Evolutionary conservation across 2,888 invertebrate genomes (phyloP).

Genomic region (Ichneumoninae sp.): DNA sequence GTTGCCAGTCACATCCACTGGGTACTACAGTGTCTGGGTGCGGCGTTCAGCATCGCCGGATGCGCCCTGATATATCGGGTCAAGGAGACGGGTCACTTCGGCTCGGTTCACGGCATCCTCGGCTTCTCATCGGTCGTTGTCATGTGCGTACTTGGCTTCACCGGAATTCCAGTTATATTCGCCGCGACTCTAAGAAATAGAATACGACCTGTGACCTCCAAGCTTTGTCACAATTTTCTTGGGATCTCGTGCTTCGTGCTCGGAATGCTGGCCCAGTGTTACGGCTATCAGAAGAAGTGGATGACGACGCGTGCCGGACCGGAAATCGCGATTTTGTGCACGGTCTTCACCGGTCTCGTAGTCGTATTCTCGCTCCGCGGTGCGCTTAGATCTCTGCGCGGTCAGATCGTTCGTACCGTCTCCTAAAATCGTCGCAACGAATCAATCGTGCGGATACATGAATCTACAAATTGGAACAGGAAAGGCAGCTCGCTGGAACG

Average conservation of each 20-base stretch:
- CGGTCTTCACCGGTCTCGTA: slow-evolving; percentile 68
- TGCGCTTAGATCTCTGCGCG: slow-evolving; percentile 71
- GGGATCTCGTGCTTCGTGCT: slow-evolving; percentile 85
- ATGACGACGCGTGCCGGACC: slow-evolving; percentile 44
- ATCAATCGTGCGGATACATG: neutral
- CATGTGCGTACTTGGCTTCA: slow-evolving; percentile 84
- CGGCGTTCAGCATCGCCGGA: slow-evolving; percentile 85
- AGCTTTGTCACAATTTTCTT: slow-evolving; percentile 86
- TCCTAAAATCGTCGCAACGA: slow-evolving; percentile 15
- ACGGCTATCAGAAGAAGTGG: slow-evolving; percentile 75
- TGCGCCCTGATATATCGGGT: slow-evolving; percentile 83
- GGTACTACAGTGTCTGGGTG: slow-evolving; percentile 85
- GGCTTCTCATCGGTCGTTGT: slow-evolving; percentile 85
- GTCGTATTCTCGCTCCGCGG: slow-evolving; percentile 73
- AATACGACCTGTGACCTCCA: slow-evolving; percentile 85
- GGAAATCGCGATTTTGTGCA: slow-evolving; percentile 57
- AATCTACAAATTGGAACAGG: neutral
- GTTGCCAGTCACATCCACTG: slow-evolving; percentile 84
- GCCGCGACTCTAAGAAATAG: slow-evolving; percentile 85
- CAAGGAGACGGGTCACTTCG: slow-evolving; percentile 80
- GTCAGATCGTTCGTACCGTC: slow-evolving; percentile 56
- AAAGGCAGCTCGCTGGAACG: neutral
- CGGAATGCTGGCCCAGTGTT: slow-evolving; percentile 84
- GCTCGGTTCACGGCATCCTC: slow-evolving; percentile 74
- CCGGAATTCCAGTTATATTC: slow-evolving; percentile 86